These are phyloP conservation scores for Macrobrachium rosenbergii DNA, from an alignment of 1,140 invertebrate species.

Conservation along the genomic window DNA sequence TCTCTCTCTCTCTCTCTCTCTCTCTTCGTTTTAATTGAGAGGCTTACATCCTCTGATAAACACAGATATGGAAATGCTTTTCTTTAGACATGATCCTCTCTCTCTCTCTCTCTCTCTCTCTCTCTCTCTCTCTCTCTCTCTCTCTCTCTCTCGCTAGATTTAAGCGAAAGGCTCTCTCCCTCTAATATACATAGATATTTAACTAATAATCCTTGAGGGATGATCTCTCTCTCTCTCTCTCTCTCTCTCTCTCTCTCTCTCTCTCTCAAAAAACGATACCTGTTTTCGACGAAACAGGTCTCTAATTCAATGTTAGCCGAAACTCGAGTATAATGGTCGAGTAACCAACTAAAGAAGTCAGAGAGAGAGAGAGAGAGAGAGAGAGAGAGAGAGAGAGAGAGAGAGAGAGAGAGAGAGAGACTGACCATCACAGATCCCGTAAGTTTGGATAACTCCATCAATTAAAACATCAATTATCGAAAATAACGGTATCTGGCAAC, in stretches of 20 bases:
- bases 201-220: too few relatives aligned
- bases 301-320: too few relatives aligned
- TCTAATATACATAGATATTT: background rate
- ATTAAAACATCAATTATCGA: too few relatives aligned
- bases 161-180: background rate
- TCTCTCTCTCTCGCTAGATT: background rate
- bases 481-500: too few relatives aligned
- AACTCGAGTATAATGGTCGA: background rate
- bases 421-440: too few relatives aligned
- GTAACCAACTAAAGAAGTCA: background rate
- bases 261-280: too few relatives aligned
- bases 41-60: too few relatives aligned
- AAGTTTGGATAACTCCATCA: too few relatives aligned
- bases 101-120: conserved; percentile 30
- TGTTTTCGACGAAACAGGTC: too few relatives aligned
- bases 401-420: conserved; percentile 25
- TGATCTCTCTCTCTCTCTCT: background rate
- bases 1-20: conserved; percentile 31
- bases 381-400: conserved; percentile 17
- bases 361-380: conserved; percentile 10
- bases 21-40: too few relatives aligned
- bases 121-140: conserved; percentile 31
- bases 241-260: background rate
- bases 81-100: too few relatives aligned
- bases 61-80: too few relatives aligned